phyloP scores from a whole-genome alignment of 2,113 vertebrate genomes.

The Brachypodius melanocephalos region DNA sequence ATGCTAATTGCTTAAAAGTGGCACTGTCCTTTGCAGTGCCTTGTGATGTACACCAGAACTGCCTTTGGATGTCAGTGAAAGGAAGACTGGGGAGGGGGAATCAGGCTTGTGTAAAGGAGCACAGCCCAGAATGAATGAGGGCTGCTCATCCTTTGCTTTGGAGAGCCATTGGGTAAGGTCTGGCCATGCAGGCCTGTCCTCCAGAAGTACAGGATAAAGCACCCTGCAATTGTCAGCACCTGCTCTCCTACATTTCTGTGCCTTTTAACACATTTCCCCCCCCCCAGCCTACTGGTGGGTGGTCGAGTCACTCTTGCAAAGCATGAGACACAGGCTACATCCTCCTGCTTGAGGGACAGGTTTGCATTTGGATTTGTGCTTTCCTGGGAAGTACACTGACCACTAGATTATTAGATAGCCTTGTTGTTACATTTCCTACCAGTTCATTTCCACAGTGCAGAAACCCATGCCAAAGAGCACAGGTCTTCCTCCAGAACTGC shows the following conservation, averaged over 20 bases:
- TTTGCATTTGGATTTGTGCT: not conserved
- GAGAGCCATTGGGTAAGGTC: not conserved
- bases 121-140: not conserved
- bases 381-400: not conserved
- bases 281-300: not conserved
- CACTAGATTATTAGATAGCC: not conserved
- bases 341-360: not conserved
- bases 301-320: not conserved
- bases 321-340: accelerated
- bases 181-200: not conserved
- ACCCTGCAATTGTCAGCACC: not conserved
- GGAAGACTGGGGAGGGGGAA: not conserved
- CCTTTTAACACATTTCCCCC: not conserved
- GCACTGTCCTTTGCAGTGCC: not conserved
- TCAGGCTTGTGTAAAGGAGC: not conserved
- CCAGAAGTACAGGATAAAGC: not conserved
- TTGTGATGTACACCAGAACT: not conserved
- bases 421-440: not conserved
- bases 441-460: not conserved
- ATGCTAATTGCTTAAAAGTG: not conserved
- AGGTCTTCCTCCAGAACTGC: not conserved
- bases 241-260: not conserved
- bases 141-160: not conserved
- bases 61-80: not conserved
- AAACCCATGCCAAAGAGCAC: not conserved